phyloP scores from a whole-genome alignment of 1,140 invertebrate species.

The Acromyrmex echinatior region DNA sequence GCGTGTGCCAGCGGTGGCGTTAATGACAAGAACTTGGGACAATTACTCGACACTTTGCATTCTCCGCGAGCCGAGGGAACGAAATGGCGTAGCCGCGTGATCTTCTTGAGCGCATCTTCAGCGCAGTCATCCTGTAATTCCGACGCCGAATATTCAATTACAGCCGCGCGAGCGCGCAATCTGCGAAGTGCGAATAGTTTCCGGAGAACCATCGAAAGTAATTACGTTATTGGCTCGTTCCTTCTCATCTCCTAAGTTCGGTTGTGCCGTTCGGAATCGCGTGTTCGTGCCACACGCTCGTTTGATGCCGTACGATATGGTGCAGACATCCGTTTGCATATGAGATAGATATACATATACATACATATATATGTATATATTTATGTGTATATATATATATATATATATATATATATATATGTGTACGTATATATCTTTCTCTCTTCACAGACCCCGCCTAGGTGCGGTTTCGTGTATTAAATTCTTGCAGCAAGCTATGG shows the following conservation, averaged over 20 bases:
- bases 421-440: not conserved
- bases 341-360: no score
- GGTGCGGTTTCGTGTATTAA: constrained; percentile 82
- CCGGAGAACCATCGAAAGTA: constrained; percentile 80
- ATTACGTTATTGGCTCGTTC: constrained; percentile 79
- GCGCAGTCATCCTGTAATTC: constrained; percentile 57
- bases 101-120: constrained; percentile 53
- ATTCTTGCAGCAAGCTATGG: constrained; percentile 76
- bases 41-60: constrained; percentile 59
- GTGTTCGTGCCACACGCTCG: constrained; percentile 57
- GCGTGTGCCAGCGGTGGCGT: constrained; percentile 22
- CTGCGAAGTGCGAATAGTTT: constrained; percentile 81
- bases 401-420: not conserved
- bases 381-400: not conserved
- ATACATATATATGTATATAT: no score
- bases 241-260: constrained; percentile 46
- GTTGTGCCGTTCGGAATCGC: constrained; percentile 61
- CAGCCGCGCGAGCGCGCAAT: constrained; percentile 70
- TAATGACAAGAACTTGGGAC: constrained; percentile 58
- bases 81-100: constrained; percentile 46
- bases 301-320: constrained; percentile 67
- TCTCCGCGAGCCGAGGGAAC: constrained; percentile 30
- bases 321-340: constrained; percentile 59
- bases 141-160: constrained; percentile 81
- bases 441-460: constrained; percentile 32